Percentiles rank a stretch among this genome's conserved stretches.
These are phyloP conservation scores for Anaspis maculata DNA, from an alignment of 2,888 invertebrate species.

Conservation along the genomic window DNA sequence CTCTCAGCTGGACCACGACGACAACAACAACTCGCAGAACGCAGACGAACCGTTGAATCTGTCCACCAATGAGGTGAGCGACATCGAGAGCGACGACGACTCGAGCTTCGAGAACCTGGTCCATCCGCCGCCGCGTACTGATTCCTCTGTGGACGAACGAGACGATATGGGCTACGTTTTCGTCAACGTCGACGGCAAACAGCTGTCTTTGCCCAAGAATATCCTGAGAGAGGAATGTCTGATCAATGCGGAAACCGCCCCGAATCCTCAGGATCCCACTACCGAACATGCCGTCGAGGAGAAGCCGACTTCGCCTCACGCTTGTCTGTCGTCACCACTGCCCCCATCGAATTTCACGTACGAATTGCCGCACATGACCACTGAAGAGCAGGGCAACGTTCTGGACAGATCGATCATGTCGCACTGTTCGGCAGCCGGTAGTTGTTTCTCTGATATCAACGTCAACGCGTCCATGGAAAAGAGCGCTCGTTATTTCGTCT, in stretches of 20 bases:
- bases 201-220: slow-evolving; percentile 33
- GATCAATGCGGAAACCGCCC: slow-evolving; percentile 24
- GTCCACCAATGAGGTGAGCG: neutral
- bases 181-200: slow-evolving; percentile 32
- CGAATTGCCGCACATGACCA: neutral
- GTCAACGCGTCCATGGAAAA: neutral
- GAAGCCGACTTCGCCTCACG: neutral
- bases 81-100: neutral
- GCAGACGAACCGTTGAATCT: neutral
- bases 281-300: slow-evolving; percentile 1
- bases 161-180: slow-evolving; percentile 28
- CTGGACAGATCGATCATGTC: slow-evolving; percentile 15
- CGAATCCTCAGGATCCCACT: slow-evolving; percentile 8
- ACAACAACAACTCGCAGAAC: slow-evolving; percentile 21
- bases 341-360: neutral
- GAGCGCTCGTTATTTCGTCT: too few species aligned
- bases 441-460: slow-evolving; percentile 22
- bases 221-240: slow-evolving; percentile 32
- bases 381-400: neutral
- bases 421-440: slow-evolving; percentile 27
- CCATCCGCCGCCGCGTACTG: neutral
- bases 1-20: slow-evolving; percentile 19
- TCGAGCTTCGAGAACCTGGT: neutral
- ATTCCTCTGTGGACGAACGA: neutral
- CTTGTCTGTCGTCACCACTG: neutral